These are phyloP conservation scores for Centrocercus urophasianus DNA, from an alignment of 2,113 vertebrate species.

Conservation along the genomic window DNA sequence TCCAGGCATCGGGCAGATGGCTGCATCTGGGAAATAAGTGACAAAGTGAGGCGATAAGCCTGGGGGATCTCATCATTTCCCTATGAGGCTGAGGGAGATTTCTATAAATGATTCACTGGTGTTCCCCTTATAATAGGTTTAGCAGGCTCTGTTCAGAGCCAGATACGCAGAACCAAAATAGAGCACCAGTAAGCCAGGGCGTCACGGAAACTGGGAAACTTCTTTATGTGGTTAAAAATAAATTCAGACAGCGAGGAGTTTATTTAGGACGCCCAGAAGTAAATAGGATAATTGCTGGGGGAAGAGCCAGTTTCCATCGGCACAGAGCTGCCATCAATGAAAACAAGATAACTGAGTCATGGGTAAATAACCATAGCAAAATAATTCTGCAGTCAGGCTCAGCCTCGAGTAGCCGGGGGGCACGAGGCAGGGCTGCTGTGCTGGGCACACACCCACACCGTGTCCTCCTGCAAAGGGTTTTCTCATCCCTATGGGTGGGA, in stretches of 20 bases:
- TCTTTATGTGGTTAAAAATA: constrained; percentile 61
- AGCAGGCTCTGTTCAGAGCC: not conserved
- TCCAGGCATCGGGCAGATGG: not conserved
- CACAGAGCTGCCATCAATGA: constrained; percentile 11
- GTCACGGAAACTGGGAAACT: constrained; percentile 54
- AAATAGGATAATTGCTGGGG: constrained; percentile 35
- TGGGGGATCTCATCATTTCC: not conserved
- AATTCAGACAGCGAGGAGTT: not conserved
- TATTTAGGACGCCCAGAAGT: not conserved
- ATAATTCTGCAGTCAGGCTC: not conserved
- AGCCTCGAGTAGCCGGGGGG: not conserved
- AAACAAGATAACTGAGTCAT: constrained; percentile 39
- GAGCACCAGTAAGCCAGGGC: not conserved
- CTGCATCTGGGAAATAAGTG: not conserved
- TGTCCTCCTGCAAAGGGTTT: not conserved
- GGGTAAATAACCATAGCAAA: constrained; percentile 29
- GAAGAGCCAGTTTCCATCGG: constrained; percentile 38
- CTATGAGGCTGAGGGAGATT: not conserved
- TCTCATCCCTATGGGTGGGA: accelerated
- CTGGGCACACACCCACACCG: not conserved
- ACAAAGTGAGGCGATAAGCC: not conserved
- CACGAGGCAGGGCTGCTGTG: not conserved
- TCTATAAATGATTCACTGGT: not conserved
- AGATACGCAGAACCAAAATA: constrained; percentile 29
- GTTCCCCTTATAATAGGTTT: constrained; percentile 26